Conservation (phyloP, 2,113 vertebrate genomes). For the Gadus chalcogrammus region DNA sequence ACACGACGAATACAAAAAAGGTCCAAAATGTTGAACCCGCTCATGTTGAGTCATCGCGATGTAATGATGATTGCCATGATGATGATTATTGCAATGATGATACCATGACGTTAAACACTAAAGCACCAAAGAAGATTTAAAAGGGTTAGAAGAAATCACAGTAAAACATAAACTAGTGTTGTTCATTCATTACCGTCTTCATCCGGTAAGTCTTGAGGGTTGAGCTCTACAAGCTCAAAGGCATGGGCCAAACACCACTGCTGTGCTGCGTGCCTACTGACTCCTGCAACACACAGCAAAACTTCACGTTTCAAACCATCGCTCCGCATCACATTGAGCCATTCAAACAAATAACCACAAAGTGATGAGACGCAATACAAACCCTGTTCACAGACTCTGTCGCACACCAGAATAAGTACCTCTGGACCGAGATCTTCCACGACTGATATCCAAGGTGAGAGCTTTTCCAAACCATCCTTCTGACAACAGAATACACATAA, state of each 20-base stretch:
- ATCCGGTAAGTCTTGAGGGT: constrained; percentile 89
- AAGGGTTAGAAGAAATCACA: background rate
- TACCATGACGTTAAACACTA: no score
- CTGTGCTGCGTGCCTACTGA: constrained; percentile 88
- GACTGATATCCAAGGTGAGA: constrained; percentile 85
- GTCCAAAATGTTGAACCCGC: no score
- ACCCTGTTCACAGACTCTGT: constrained; percentile 87
- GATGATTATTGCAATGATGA: no score
- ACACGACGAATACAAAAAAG: background rate
- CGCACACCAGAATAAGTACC: constrained; percentile 94
- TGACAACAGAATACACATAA: constrained; percentile 49
- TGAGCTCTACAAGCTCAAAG: constrained; percentile 94
- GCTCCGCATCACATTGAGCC: no score
- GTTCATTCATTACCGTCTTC: constrained; percentile 83
- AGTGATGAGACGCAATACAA: constrained; percentile 35
- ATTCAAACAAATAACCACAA: background rate
- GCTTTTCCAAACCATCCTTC: constrained; percentile 82
- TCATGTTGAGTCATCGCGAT: no score
- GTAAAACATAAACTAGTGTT: background rate
- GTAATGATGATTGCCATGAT: no score
- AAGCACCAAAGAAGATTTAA: background rate
- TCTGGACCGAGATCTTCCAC: constrained; percentile 88
- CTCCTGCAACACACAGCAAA: constrained; percentile 64
- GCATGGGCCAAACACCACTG: constrained; percentile 95
- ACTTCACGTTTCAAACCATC: background rate